phyloP scores from a whole-genome alignment of 2,797 vertebrate genomes.

The Telmatherina bonti region DNA sequence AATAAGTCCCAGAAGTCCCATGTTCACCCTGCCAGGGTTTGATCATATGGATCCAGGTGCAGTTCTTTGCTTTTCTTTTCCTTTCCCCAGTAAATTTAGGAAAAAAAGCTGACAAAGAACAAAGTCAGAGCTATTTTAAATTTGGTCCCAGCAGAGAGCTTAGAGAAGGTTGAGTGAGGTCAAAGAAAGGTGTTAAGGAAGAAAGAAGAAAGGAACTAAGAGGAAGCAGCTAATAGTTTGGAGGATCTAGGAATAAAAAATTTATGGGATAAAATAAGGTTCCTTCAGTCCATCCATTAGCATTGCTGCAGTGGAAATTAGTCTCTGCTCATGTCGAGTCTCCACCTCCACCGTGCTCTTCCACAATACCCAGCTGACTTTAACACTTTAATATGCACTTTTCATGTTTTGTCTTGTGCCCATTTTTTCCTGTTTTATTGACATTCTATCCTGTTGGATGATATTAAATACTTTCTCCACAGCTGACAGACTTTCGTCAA shows the following conservation, averaged over 20 bases:
- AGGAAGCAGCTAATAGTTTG: slow-evolving; percentile 69
- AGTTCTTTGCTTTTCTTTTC: background rate
- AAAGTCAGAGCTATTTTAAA: slow-evolving; percentile 54
- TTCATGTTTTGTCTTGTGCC: slow-evolving; percentile 20
- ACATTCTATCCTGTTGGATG: background rate
- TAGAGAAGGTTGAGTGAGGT: slow-evolving; percentile 53
- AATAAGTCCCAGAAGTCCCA: background rate
- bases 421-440: background rate
- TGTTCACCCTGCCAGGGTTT: background rate
- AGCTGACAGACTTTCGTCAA: background rate
- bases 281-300: slow-evolving; percentile 72
- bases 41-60: background rate
- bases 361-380: slow-evolving; percentile 10
- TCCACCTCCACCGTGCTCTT: slow-evolving; percentile 33
- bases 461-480: background rate
- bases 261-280: slow-evolving; percentile 76
- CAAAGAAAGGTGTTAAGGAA: slow-evolving; percentile 29
- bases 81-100: slow-evolving; percentile 31
- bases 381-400: background rate
- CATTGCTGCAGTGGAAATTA: slow-evolving; percentile 68
- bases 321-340: slow-evolving; percentile 51
- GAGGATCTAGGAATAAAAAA: slow-evolving; percentile 74
- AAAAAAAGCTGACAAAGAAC: slow-evolving; percentile 50
- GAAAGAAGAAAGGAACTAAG: slow-evolving; percentile 56
- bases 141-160: slow-evolving; percentile 60